These are phyloP conservation scores for Sitta europaea DNA, from an alignment of 2,113 vertebrate species.

Conservation along the genomic window DNA sequence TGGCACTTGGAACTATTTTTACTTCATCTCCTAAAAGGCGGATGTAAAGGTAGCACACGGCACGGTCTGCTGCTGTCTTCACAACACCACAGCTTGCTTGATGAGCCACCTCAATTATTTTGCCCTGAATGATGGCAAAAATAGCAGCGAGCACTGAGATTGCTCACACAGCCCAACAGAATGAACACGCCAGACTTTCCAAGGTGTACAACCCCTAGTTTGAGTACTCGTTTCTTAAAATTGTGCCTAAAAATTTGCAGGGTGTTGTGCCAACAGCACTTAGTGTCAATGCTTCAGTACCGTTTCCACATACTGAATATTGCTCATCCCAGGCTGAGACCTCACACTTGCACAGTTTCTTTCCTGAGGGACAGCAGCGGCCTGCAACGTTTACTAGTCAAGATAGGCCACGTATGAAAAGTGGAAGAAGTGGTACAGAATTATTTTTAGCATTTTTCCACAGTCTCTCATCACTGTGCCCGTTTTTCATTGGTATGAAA, in stretches of 20 bases:
- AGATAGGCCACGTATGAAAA: neutral
- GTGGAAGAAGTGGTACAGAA: neutral
- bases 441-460: neutral
- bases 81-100: neutral
- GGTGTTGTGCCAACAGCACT: neutral
- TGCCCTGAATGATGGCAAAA: neutral
- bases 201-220: neutral
- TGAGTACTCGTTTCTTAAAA: neutral
- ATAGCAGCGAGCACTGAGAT: neutral
- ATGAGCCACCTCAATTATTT: neutral
- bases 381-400: accelerated
- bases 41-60: neutral
- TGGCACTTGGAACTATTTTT: neutral
- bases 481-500: neutral
- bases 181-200: accelerated
- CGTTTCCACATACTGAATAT: accelerated
- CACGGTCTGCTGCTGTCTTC: neutral
- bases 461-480: neutral
- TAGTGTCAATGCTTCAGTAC: neutral
- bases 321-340: neutral
- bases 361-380: neutral
- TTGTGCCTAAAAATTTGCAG: neutral
- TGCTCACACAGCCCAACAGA: accelerated
- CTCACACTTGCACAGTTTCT: neutral
- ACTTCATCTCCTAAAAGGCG: neutral